Evolutionary conservation across 2,797 vertebrate genomes (phyloP), one percentile per base, ranked within the genome.

Genomic region (Sebastes itinus): DNA sequence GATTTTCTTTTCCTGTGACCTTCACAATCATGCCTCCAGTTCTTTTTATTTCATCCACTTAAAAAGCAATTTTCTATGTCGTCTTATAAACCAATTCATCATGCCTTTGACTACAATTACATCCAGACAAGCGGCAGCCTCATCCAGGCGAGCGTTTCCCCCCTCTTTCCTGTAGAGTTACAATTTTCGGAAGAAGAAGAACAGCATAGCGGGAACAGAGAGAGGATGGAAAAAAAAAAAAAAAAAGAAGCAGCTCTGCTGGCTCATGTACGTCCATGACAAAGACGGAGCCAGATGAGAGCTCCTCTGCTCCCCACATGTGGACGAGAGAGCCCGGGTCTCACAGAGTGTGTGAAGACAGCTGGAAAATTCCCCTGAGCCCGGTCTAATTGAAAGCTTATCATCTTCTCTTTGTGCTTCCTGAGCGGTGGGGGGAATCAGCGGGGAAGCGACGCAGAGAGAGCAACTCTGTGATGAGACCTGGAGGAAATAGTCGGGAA

Each of bases 301-400:
- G 81, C 80, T 84, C 75, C 89, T 92, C 92, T 92, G 92, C 88
- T 92, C 87, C 83, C 86, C 94, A 93, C 89, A 93, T 95, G 94
- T 94, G 90, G 85, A 88, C 69, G 2, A 83, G 82, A 82, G 88
- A 85, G 68, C 75, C 49, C 42, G 55, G 65, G 72, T 90, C 89
- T 92, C 90, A 75, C 81, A 87, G 89, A 89, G 88, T 93, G 85
- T 93, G 92, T 91, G 92, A 92, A 94, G 92, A 93, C 92, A 95
- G 93, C 90, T 93, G 92, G 92, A 94, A 92, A 92, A 94, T 94
- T 93, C 95, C 94, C 93, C 69, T 82, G 94, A 95, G 92, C 88
- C 74, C 9, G 10, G 64, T 60, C 89, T 95, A 94, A 95, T 95
- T 95, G 93, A 95, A 95, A 95, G 92, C 94, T 94, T 95, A 95